Percentiles rank a stretch among this genome's conserved stretches.
These are phyloP conservation scores for Lycia hirtaria DNA, from an alignment of 2,888 invertebrate genomes.

Conservation along the genomic window DNA sequence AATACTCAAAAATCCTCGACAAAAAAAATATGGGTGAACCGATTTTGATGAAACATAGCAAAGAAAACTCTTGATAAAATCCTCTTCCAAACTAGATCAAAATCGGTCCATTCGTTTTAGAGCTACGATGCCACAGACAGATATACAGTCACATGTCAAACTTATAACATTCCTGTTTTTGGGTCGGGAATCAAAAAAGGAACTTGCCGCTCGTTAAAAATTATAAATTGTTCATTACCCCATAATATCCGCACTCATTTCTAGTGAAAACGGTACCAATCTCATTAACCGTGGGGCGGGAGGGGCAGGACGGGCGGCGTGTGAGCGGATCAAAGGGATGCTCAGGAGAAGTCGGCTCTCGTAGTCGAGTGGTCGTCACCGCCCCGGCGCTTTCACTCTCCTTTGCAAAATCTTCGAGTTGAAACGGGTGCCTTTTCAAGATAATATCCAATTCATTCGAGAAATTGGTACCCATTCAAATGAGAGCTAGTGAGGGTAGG, in stretches of 20 bases:
- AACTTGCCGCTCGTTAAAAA: constrained; percentile 14
- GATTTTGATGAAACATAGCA: too few relatives aligned
- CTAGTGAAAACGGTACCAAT: constrained; percentile 57
- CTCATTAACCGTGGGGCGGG: constrained; percentile 69
- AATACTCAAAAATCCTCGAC: too few relatives aligned
- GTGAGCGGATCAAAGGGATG: constrained; percentile 77
- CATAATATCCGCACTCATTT: constrained; percentile 33
- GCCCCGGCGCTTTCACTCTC: constrained; percentile 61
- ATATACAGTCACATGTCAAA: too few relatives aligned
- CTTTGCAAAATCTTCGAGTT: constrained; percentile 59
- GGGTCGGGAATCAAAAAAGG: too few relatives aligned
- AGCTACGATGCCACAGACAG: too few relatives aligned
- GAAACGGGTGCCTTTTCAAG: constrained; percentile 53
- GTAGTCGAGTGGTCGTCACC: constrained; percentile 63
- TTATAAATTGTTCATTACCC: constrained; percentile 11
- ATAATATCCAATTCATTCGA: constrained; percentile 44
- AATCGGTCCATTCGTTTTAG: too few relatives aligned
- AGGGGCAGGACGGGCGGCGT: constrained; percentile 57
- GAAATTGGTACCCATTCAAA: constrained; percentile 29
- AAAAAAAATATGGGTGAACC: too few relatives aligned
- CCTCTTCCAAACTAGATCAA: too few relatives aligned
- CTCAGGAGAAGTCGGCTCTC: constrained; percentile 69
- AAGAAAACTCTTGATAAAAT: too few relatives aligned
- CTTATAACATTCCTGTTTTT: too few relatives aligned
- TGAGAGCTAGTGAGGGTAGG: constrained; percentile 12